Conservation (phyloP, 2,888 invertebrate genomes). For the Lochmaea crataegi region DNA sequence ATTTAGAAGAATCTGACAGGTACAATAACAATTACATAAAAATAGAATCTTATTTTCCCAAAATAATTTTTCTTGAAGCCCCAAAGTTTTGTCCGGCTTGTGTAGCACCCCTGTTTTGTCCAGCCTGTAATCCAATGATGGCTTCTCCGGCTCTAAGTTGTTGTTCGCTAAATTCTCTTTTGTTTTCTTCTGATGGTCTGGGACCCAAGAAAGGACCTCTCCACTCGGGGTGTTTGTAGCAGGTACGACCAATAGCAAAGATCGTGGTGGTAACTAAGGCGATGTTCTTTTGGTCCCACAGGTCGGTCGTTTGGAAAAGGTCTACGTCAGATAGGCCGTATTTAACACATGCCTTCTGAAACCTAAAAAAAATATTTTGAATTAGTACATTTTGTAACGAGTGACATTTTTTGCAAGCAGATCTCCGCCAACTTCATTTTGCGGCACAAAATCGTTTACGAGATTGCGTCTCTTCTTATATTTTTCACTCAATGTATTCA, state of each 20-base stretch:
- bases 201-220: constrained; percentile 86
- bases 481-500: not conserved
- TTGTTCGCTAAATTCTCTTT: constrained; percentile 83
- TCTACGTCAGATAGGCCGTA: constrained; percentile 90
- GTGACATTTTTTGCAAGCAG: no score
- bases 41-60: constrained; percentile 72
- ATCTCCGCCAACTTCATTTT: no score
- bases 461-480: no score
- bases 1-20: not conserved
- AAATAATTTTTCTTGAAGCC: constrained; percentile 83
- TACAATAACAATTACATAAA: constrained; percentile 4
- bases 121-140: constrained; percentile 91
- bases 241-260: constrained; percentile 88
- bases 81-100: constrained; percentile 91
- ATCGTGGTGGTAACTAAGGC: constrained; percentile 88
- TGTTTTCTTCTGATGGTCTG: constrained; percentile 86
- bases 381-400: no score
- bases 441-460: no score
- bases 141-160: constrained; percentile 83
- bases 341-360: constrained; percentile 82
- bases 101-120: constrained; percentile 85
- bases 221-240: constrained; percentile 87
- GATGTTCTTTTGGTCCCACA: constrained; percentile 92
- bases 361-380: constrained; percentile 67
- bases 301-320: constrained; percentile 90